These are phyloP conservation scores for Cryptocheilus praepositus DNA, from an alignment of 2,888 invertebrate species.

Conservation along the genomic window DNA sequence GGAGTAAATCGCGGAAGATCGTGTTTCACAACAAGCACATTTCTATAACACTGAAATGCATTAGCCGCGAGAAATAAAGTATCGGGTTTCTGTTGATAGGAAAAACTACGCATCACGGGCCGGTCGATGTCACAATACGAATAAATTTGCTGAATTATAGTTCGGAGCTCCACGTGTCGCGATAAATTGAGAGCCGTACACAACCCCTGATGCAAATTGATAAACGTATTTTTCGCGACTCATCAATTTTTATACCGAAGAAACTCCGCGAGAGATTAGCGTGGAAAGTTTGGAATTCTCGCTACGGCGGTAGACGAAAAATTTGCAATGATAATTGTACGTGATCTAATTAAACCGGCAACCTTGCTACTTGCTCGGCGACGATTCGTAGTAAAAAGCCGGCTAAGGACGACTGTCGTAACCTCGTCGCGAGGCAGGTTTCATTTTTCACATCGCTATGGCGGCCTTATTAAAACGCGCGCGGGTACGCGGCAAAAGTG, in stretches of 20 bases:
- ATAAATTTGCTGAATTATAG: too few relatives aligned
- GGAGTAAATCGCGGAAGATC: background rate
- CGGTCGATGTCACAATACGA: too few relatives aligned
- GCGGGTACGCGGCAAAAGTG: background rate
- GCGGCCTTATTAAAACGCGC: background rate
- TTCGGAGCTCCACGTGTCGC: too few relatives aligned
- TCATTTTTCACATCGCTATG: too few relatives aligned
- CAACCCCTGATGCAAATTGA: too few relatives aligned
- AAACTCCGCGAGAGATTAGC: too few relatives aligned
- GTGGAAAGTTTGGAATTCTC: conserved; percentile 2
- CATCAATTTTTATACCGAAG: too few relatives aligned
- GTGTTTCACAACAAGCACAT: conserved; percentile 22
- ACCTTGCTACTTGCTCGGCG: conserved; percentile 17
- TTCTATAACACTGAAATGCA: conserved; percentile 8
- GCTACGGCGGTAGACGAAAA: conserved; percentile 20
- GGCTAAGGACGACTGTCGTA: background rate
- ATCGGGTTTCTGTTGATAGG: conserved; percentile 22
- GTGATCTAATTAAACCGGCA: conserved; percentile 36
- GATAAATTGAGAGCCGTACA: too few relatives aligned
- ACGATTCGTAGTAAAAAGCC: conserved; percentile 15
- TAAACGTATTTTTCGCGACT: too few relatives aligned
- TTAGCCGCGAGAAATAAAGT: conserved; percentile 32
- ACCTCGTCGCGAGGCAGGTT: background rate
- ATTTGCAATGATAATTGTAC: conserved; percentile 26
- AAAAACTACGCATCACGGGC: conserved; percentile 2